Conservation (phyloP, 2,888 invertebrate genomes). For the Prionchulus punctatus region DNA sequence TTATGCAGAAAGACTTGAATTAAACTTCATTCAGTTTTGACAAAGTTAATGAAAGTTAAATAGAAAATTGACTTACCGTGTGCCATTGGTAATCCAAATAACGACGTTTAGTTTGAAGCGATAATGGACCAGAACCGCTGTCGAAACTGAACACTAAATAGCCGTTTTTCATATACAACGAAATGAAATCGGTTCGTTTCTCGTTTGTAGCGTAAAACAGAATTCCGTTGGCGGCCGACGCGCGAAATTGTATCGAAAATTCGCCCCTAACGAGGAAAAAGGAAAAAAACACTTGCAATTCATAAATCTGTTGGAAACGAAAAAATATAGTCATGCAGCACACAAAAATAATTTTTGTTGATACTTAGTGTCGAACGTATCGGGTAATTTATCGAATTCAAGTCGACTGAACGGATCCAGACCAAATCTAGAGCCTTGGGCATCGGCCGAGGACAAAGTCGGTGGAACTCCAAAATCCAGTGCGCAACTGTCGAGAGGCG, state of each 20-base stretch:
- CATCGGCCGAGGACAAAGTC: constrained; percentile 13
- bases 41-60: not conserved
- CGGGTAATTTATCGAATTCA: constrained; percentile 30
- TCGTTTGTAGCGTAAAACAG: constrained; percentile 56
- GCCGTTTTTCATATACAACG: constrained; percentile 72
- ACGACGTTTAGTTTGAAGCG: not conserved
- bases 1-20: not conserved
- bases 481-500: not conserved
- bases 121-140: constrained; percentile 61
- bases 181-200: constrained; percentile 51
- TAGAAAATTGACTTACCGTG: constrained; percentile 13
- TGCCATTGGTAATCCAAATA: constrained; percentile 28
- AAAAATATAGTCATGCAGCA: not conserved
- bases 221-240: constrained; percentile 58
- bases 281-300: not conserved
- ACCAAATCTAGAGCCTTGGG: constrained; percentile 34
- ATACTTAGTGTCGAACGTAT: constrained; percentile 20
- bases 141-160: constrained; percentile 64
- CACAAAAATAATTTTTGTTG: not conserved
- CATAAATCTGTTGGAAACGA: not conserved
- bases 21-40: not conserved
- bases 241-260: constrained; percentile 60
- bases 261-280: constrained; percentile 35
- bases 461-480: not conserved
- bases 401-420: constrained; percentile 28